A percentile compares a stretch with the other conserved stretches of the same genome.
Evolutionary conservation across 2,888 invertebrate species (phyloP).

Genomic region (Camptogramma bilineatum): DNA sequence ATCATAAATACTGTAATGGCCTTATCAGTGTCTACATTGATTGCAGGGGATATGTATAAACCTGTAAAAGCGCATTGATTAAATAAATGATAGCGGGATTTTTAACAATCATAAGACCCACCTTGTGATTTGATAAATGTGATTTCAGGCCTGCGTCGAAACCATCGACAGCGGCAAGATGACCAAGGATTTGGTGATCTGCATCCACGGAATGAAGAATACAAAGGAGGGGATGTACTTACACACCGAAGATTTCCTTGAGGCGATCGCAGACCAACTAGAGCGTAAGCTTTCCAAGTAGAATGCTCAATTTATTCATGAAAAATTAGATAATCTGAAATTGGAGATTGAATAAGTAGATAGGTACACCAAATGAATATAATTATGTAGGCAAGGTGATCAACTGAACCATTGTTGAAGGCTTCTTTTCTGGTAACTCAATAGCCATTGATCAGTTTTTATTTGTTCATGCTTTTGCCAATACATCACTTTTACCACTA

Average conservation of each 20-base stretch:
- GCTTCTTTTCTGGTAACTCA: too few species aligned
- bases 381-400: too few species aligned
- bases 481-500: too few species aligned
- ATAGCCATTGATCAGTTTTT: too few species aligned
- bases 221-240: constrained; percentile 93
- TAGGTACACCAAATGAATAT: background rate
- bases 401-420: too few species aligned
- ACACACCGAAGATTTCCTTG: constrained; percentile 94
- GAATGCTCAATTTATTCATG: constrained; percentile 32
- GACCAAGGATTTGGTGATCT: constrained; percentile 95
- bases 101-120: too few species aligned
- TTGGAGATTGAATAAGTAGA: constrained; percentile 10
- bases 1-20: too few species aligned
- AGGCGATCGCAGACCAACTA: constrained; percentile 91
- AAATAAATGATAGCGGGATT: background rate
- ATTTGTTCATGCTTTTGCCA: too few species aligned
- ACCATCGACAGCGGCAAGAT: constrained; percentile 93
- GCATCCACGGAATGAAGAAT: constrained; percentile 93
- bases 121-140: constrained; percentile 25
- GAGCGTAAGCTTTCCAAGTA: constrained; percentile 80
- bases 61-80: background rate
- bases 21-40: too few species aligned
- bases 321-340: constrained; percentile 33
- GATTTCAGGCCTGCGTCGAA: constrained; percentile 89
- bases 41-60: background rate